phyloP scores from a whole-genome alignment of 2,113 vertebrate genomes.

The Pan paniscus region DNA sequence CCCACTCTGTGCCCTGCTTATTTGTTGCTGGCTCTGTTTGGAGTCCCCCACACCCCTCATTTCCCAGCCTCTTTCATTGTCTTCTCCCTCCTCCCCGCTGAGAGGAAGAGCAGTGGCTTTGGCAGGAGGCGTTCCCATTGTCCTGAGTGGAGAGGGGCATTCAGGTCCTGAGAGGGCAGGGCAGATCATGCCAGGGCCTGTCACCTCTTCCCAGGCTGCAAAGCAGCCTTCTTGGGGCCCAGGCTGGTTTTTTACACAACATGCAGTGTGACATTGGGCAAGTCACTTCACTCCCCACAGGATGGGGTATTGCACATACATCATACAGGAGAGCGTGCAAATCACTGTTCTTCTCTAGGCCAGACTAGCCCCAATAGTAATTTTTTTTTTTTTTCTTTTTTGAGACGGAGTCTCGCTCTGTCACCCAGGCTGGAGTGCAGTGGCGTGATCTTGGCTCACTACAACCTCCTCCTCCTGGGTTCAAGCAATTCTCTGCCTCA shows the following conservation, averaged over 20 bases:
- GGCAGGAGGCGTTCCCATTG: constrained; percentile 49
- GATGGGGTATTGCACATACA: neutral
- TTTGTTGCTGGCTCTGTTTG: neutral
- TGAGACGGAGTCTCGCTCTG: neutral
- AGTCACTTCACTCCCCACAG: neutral
- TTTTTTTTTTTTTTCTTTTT: neutral
- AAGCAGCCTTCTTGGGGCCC: neutral
- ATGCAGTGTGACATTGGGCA: neutral
- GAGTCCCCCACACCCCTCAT: neutral
- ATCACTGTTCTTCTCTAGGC: neutral
- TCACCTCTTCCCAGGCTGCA: neutral
- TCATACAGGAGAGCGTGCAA: neutral
- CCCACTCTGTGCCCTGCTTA: neutral
- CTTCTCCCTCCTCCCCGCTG: neutral
- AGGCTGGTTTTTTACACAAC: neutral
- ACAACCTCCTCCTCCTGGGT: neutral
- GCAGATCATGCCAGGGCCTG: neutral
- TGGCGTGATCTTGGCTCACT: neutral
- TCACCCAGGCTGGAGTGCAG: neutral
- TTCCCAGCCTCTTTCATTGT: neutral
- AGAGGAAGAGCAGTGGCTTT: constrained; percentile 14
- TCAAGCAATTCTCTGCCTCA: neutral
- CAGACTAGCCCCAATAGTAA: too few relatives aligned
- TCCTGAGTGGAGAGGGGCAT: constrained; percentile 20
- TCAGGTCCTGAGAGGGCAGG: neutral